phyloP scores from a whole-genome alignment of 2,888 invertebrate species.

The Pharmacophagus antenor region DNA sequence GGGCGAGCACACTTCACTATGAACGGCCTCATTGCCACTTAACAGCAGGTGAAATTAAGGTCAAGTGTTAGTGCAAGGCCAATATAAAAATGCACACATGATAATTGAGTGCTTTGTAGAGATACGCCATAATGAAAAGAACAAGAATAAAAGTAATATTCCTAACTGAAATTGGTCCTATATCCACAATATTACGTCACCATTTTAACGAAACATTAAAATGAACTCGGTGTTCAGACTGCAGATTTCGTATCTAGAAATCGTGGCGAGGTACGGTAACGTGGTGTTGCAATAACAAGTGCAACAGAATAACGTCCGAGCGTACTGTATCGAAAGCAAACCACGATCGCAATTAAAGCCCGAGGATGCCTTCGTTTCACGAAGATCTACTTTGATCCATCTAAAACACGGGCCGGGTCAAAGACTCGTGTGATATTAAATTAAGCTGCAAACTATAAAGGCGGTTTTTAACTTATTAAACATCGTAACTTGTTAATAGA shows the following conservation, averaged over 20 bases:
- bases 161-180: too few species aligned
- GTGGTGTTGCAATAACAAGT: constrained; percentile 24
- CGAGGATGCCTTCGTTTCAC: constrained; percentile 20
- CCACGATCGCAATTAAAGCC: constrained; percentile 28
- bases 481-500: too few species aligned
- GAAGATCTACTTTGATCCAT: constrained; percentile 29
- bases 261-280: constrained; percentile 1
- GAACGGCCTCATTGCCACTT: too few species aligned
- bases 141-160: too few species aligned
- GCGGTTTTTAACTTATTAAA: background rate
- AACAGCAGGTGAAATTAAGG: too few species aligned
- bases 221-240: background rate
- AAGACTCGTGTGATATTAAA: constrained; percentile 13
- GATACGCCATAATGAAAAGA: too few species aligned
- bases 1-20: too few species aligned
- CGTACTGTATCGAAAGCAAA: constrained; percentile 25
- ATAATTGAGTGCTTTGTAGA: background rate
- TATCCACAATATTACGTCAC: background rate
- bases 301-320: constrained; percentile 20
- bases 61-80: too few species aligned
- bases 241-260: constrained; percentile 7
- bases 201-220: background rate
- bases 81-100: background rate
- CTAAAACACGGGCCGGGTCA: constrained; percentile 8
- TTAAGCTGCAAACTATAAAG: constrained; percentile 6